Base-by-base conservation (phyloP, 2,113 vertebrate species). In the Saguinus imperator region DNA sequence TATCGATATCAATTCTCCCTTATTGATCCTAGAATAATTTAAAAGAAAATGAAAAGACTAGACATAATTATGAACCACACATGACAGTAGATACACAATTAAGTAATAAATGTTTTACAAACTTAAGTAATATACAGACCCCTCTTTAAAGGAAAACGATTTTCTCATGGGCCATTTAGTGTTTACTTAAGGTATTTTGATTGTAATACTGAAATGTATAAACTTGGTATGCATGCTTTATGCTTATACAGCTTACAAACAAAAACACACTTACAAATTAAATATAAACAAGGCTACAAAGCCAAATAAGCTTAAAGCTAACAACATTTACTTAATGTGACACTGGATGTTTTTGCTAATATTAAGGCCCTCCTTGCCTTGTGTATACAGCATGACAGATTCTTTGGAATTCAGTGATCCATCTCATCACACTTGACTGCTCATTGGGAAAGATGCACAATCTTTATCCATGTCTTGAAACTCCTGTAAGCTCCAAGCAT, bases 91-190 rank as follows among this genome's bases (percentile, higher is more conserved):
- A 75, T 43, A 32, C 40, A 57, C 1, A 86, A 61, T 87, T 82
- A 89, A 95, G 48, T 66, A 94, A 96, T 73, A 82, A 52, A 32
- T 11, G 37, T 80, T 86, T 82, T 52, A 76, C 37, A 90, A 94
- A 76, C 17, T 79, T 82, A 79, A 97, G 55, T 87, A 52, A 89
- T 57, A 2, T 87, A 89, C 8, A 90, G 80, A 73, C 0, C 0
- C 12, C 8, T 25, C 23, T 95, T 68, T 52, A 77, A 96, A 68
- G 48, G 50, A 83, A 92, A 83, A 82, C 14, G 82, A 58, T 70
- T 75, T 89, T 85, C 52, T 92, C 29, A 48, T 64, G 29, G 45
- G 35, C n/a, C 45, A 94, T 17, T 29, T 55, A 35, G 8, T 64
- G 10, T 9, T 90, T 94, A 85, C 32, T 61, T 82, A 37, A 72